Base-by-base conservation (phyloP, 1,140 invertebrate genomes). In the Drosophila equinoxialis region DNA sequence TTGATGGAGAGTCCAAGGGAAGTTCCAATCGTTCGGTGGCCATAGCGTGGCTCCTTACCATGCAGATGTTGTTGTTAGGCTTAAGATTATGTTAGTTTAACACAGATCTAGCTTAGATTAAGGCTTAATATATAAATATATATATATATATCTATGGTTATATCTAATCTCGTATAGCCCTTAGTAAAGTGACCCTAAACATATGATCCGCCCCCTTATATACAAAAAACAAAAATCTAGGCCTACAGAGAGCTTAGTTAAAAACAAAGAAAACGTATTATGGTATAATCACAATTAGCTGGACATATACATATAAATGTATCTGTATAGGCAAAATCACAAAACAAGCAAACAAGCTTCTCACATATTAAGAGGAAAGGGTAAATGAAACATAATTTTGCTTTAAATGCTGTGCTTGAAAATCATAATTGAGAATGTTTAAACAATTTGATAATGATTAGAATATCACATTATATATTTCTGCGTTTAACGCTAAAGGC, bases 151-250 rank as follows among this genome's bases (percentile, higher is more conserved):
- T 51, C 61, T 26, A 51, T 11, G 30, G 42, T 26, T 33, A 63
- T 37, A 20, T 26, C 26, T 55, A 55, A 59, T 79, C 58, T 75
- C 65, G 48, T 51, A 65, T 86, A 81, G 75, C 13, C 63, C 64
- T 55, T 87, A 82, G 79, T 65, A 39, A 78, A 69, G 30, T 37
- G 67, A 72, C 76, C 83, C 79, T 72, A 79, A 82, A 79, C 45
- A 69, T 87, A 87, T 68, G 70, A 87, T 87, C 83, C 83, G 83
- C 83, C 83, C 79, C 81, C 74, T n/a, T 74, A 45, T 35, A 30
- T 59, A 62, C n/a, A 51, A 59, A 67, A 11, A 30, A 6, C 30
- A 30, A 30, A 37, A 11, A 76, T 23, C 41, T 60, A 68, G 55
- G 73, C 69, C 57, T 39, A 69, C 45, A 20, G 1, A 55, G 75